Percentiles rank a stretch among this genome's conserved stretches.
These are phyloP conservation scores for Rhagoletis pomonella DNA, from an alignment of 1,140 invertebrate species.

Conservation along the genomic window DNA sequence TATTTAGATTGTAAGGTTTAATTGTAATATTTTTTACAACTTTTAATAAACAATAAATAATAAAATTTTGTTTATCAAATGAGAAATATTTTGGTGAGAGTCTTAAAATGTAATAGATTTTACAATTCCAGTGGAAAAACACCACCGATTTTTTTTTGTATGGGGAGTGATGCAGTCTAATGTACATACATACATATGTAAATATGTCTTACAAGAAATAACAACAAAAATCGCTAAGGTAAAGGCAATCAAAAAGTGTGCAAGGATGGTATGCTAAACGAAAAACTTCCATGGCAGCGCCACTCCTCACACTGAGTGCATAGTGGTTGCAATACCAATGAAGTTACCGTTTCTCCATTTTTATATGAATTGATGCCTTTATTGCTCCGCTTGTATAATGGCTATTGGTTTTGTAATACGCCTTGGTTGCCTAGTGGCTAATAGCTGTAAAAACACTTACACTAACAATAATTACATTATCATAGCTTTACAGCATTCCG, in stretches of 20 bases:
- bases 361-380: background rate
- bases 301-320: background rate
- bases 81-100: too few relatives aligned
- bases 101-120: too few relatives aligned
- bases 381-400: background rate
- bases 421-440: background rate
- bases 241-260: background rate
- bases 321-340: background rate
- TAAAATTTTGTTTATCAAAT: too few relatives aligned
- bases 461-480: conserved; percentile 33
- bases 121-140: too few relatives aligned
- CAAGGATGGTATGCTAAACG: background rate
- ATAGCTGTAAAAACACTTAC: conserved; percentile 1
- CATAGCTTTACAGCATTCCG: conserved; percentile 14
- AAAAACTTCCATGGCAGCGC: background rate
- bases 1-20: too few relatives aligned
- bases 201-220: background rate
- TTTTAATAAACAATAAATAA: too few relatives aligned
- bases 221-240: background rate
- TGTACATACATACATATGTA: too few relatives aligned
- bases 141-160: too few relatives aligned
- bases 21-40: too few relatives aligned
- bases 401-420: background rate
- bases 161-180: too few relatives aligned
- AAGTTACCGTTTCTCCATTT: background rate